These are phyloP conservation scores for Eriocheir sinensis DNA, from an alignment of 1,140 invertebrate species.

Conservation along the genomic window DNA sequence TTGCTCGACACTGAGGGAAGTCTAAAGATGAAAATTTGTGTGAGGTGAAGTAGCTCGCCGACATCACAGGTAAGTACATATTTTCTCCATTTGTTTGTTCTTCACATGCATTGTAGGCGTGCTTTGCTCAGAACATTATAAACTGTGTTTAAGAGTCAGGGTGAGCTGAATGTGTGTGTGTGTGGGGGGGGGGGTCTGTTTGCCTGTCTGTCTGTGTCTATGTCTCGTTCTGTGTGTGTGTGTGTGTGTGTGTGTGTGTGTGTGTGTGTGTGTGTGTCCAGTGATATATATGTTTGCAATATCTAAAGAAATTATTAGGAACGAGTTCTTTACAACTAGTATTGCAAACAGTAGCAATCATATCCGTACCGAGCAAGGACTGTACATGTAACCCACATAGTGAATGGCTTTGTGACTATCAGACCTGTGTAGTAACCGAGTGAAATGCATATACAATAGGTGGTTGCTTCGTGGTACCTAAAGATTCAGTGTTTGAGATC, in stretches of 20 bases:
- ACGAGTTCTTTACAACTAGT: background rate
- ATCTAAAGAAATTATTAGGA: background rate
- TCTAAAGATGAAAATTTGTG: background rate
- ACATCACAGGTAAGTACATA: conserved; percentile 4
- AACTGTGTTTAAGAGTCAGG: background rate
- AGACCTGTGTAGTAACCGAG: too few relatives aligned
- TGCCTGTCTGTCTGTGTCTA: background rate
- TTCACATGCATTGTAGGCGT: background rate
- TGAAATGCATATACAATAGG: too few relatives aligned
- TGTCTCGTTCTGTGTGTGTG: conserved; percentile 11
- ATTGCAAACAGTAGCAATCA: too few relatives aligned
- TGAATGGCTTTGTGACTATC: too few relatives aligned
- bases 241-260: conserved; percentile 52
- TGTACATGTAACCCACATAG: too few relatives aligned
- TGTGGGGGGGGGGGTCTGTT: background rate
- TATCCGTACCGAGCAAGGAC: too few relatives aligned
- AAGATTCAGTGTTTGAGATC: too few relatives aligned
- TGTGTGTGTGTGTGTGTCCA: conserved; percentile 50
- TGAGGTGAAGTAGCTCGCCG: background rate
- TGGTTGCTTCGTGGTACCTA: too few relatives aligned
- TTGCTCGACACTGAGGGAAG: background rate
- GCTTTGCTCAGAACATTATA: too few relatives aligned
- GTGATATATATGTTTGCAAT: background rate
- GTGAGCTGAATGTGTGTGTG: conserved; percentile 5
- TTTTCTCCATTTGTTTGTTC: background rate